Percentiles rank a stretch among this genome's conserved stretches.
phyloP scores from a whole-genome alignment of 2,113 vertebrate genomes.

The Pterocles gutturalis region DNA sequence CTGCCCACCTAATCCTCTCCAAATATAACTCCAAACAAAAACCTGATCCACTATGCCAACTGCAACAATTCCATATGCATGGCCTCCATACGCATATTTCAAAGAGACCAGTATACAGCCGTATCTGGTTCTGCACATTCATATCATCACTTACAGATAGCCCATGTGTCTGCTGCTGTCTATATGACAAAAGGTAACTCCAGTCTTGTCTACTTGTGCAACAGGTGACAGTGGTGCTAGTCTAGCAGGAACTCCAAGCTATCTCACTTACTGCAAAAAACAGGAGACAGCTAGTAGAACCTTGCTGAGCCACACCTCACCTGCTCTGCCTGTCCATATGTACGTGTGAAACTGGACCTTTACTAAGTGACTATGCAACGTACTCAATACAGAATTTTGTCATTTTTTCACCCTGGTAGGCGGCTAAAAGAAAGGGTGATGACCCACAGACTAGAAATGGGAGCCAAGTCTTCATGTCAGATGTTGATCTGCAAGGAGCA shows the following conservation, averaged over 20 bases:
- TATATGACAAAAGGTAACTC: not conserved
- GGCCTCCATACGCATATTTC: not conserved
- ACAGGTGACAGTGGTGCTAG: not conserved
- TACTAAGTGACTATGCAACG: not conserved
- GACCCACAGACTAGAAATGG: not conserved
- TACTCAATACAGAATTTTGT: not conserved
- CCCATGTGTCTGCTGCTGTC: not conserved
- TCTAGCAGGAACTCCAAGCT: not conserved
- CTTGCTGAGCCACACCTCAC: not conserved
- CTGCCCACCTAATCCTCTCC: not conserved
- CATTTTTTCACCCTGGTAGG: fast-evolving
- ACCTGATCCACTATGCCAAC: not conserved
- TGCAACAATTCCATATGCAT: not conserved
- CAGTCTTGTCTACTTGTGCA: not conserved
- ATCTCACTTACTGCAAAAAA: not conserved
- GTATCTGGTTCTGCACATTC: not conserved
- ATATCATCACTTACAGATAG: not conserved
- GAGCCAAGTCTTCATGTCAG: not conserved
- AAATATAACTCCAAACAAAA: not conserved
- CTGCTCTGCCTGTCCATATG: not conserved
- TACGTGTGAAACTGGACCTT: not conserved
- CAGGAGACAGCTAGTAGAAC: not conserved
- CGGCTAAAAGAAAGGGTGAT: not conserved
- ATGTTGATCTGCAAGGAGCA: not conserved
- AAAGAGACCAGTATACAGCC: not conserved